Conservation (phyloP, 2,888 invertebrate species). For the Drosophila quinaria region DNA sequence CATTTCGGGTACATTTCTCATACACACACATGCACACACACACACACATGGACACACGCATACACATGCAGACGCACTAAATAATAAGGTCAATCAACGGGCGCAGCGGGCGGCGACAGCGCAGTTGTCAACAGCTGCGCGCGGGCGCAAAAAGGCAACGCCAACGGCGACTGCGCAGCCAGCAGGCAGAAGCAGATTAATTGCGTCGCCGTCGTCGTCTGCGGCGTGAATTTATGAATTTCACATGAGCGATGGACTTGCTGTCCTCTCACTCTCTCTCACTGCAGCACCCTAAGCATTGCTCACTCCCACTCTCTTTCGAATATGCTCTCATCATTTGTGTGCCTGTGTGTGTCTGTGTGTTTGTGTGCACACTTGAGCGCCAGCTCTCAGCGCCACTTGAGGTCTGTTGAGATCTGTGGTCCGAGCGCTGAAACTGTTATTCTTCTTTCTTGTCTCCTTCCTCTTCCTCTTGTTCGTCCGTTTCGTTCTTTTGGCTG, state of each 20-base stretch:
- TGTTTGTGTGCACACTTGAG: slow-evolving; percentile 38
- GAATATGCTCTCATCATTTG: slow-evolving; percentile 11
- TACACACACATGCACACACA: no score
- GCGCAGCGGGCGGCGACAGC: slow-evolving; percentile 76
- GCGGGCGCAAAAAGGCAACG: slow-evolving; percentile 51
- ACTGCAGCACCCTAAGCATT: not conserved
- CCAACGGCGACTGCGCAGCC: slow-evolving; percentile 48
- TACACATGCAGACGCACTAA: slow-evolving; percentile 57
- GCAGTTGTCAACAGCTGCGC: slow-evolving; percentile 77
- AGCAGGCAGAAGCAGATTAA: slow-evolving; percentile 64
- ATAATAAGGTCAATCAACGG: slow-evolving; percentile 83
- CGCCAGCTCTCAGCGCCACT: slow-evolving; percentile 70
- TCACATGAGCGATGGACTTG: slow-evolving; percentile 73
- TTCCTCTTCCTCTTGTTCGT: slow-evolving; percentile 2
- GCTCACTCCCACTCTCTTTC: slow-evolving; percentile 21
- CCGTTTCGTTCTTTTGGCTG: slow-evolving; percentile 24
- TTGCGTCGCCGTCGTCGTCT: slow-evolving; percentile 64
- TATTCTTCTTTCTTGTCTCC: slow-evolving; percentile 22
- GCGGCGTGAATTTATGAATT: slow-evolving; percentile 78
- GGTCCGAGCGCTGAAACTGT: slow-evolving; percentile 27
- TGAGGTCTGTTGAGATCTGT: slow-evolving; percentile 50
- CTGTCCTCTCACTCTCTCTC: slow-evolving; percentile 8
- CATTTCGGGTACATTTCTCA: slow-evolving; percentile 55
- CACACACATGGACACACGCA: slow-evolving; percentile 14
- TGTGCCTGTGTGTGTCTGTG: slow-evolving; percentile 3